Base-by-base conservation (phyloP, 2,888 invertebrate species). In the Conomelus anceps region DNA sequence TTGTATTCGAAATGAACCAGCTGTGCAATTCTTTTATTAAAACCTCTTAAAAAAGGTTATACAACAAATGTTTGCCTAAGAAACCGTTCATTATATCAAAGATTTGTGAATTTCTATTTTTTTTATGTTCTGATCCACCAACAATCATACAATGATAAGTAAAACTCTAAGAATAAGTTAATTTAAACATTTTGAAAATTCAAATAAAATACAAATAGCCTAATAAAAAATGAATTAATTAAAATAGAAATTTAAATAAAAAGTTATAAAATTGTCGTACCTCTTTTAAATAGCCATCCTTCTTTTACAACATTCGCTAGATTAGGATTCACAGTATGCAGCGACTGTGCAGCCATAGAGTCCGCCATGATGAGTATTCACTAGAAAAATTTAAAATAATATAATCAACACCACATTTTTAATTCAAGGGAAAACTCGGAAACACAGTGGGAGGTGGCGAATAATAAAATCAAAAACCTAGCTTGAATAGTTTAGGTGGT, bases 261-360 rank as follows among this genome's bases (percentile, higher is more conserved):
- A 84, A 24, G 23, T 88, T 23, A 63, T 20, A 22, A 63, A 20
- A 63, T 34, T 34, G 11, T 20, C 92, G 92, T 93, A 95, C 95
- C 96, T 93, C 99, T 96, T 94, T 99, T 99, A 94, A 96, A 97
- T 90, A 99, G 95, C 98, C 98, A 99, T 91, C 99, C 99, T 94
- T 99, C 98, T 94, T 98, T 98, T 91, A 98, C 96, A 92, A 99
- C 94, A 91, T 92, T 93, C 92, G 93, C 94, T 84, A 89, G 34
- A 23, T 29, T 34, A 22, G 41, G 34, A 22, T 34, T 34, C 1
- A 23, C 22, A 29, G 34, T 34, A 63, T 34, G 41, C 22, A 24
- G 22, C 24, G 23, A 23, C 88, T 88, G 41, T 23, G 88, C 22
- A 22, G 23, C 23, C 41, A 34, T 29, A 63, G 41, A 41, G n/a